These are phyloP conservation scores for Oxytorus armatus DNA, from an alignment of 2,888 invertebrate species.

Conservation along the genomic window DNA sequence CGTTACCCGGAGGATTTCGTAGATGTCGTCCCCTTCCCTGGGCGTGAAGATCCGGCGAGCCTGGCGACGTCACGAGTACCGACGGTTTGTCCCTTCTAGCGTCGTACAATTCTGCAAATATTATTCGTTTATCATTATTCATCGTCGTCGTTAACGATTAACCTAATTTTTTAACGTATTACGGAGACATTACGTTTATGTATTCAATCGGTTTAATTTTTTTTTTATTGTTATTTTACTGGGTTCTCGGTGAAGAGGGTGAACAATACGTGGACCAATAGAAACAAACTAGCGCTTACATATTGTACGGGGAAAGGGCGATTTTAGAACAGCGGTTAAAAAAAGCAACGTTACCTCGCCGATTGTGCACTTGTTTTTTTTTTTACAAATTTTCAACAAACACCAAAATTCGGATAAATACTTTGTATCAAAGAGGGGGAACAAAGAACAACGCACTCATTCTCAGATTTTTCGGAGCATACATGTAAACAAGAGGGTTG, in stretches of 20 bases:
- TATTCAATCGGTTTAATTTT: not conserved
- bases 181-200: no score
- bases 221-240: constrained; percentile 10
- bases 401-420: no score
- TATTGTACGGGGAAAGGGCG: not conserved
- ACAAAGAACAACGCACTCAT: not conserved
- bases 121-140: no score
- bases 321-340: not conserved
- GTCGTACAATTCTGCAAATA: constrained; percentile 87
- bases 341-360: not conserved
- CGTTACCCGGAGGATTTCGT: constrained; percentile 83
- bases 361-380: not conserved
- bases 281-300: constrained; percentile 37
- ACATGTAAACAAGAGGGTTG: constrained; percentile 40
- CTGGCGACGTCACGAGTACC: constrained; percentile 97
- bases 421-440: not conserved
- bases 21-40: constrained; percentile 85
- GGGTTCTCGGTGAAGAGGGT: not conserved
- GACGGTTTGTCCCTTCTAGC: constrained; percentile 93
- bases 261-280: constrained; percentile 30
- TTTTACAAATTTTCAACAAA: not conserved
- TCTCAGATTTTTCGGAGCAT: constrained; percentile 14
- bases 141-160: no score
- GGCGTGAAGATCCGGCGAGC: constrained; percentile 93
- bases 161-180: no score